Percentiles rank a stretch among this genome's conserved stretches.
These are phyloP conservation scores for Apotomis capreana DNA, from an alignment of 2,888 invertebrate species.

Conservation along the genomic window DNA sequence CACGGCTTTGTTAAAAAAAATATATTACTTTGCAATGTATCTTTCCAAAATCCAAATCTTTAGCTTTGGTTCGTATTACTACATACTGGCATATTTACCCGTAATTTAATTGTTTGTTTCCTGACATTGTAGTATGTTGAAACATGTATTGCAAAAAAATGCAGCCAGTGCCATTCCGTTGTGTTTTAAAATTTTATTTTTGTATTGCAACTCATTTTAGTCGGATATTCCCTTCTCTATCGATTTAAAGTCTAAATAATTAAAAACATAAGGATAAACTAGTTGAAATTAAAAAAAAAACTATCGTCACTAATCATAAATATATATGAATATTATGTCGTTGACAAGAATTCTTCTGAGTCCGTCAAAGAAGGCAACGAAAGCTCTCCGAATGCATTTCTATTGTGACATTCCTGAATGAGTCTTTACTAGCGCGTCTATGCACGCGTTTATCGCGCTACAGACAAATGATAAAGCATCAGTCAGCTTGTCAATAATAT, in stretches of 20 bases:
- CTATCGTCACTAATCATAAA: neutral
- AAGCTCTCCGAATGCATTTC: slow-evolving; percentile 32
- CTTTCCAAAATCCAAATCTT: too few species aligned
- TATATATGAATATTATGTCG: neutral
- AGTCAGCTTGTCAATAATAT: too few species aligned
- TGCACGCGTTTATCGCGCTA: too few species aligned
- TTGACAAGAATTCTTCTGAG: neutral
- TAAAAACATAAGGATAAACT: slow-evolving; percentile 7
- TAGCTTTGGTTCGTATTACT: too few species aligned
- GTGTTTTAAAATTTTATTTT: slow-evolving; percentile 60
- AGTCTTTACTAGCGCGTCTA: neutral
- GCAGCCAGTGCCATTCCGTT: slow-evolving; percentile 57
- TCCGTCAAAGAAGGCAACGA: slow-evolving; percentile 12
- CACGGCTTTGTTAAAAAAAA: too few species aligned
- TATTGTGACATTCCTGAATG: slow-evolving; percentile 33
- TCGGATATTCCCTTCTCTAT: slow-evolving; percentile 50
- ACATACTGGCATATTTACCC: too few species aligned
- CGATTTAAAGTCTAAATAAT: slow-evolving; percentile 17
- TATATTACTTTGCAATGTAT: too few species aligned
- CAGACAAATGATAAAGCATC: too few species aligned
- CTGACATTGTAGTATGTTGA: neutral
- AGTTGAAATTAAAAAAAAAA: slow-evolving; percentile 8
- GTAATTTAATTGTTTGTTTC: neutral
- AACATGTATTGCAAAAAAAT: slow-evolving; percentile 18
- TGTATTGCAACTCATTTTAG: slow-evolving; percentile 52